Evolutionary conservation across 2,113 vertebrate genomes (phyloP).

Genomic region (Spea bombifrons): DNA sequence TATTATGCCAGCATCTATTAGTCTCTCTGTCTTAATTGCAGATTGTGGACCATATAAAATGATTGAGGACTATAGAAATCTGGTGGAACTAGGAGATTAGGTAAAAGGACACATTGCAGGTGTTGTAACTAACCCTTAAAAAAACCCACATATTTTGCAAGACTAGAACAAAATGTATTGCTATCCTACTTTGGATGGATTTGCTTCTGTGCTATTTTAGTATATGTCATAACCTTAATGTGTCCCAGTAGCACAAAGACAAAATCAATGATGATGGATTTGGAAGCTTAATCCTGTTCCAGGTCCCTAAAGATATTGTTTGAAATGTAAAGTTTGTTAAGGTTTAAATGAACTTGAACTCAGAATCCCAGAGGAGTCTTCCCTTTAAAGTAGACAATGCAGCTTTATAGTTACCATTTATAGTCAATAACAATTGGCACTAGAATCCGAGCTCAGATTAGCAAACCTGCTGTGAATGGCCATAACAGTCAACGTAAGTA

Average conservation of each 20-base stretch:
- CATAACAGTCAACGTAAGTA: slow-evolving; percentile 9
- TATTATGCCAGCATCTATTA: too few species aligned
- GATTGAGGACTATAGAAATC: too few species aligned
- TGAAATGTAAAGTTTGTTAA: slow-evolving; percentile 76
- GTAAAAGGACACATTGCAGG: too few species aligned
- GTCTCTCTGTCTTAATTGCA: too few species aligned
- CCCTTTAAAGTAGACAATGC: slow-evolving; percentile 63
- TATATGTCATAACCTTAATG: slow-evolving; percentile 63
- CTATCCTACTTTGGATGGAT: neutral
- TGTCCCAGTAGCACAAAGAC: slow-evolving; percentile 60
- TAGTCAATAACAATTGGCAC: slow-evolving; percentile 25
- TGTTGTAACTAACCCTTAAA: neutral
- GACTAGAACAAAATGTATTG: neutral
- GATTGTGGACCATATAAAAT: too few species aligned
- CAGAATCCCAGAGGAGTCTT: slow-evolving; percentile 61
- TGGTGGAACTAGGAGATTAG: too few species aligned
- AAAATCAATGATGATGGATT: slow-evolving; percentile 80
- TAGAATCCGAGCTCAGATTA: slow-evolving; percentile 14
- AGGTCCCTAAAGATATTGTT: slow-evolving; percentile 73
- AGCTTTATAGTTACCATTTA: slow-evolving; percentile 54
- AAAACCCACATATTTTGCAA: neutral
- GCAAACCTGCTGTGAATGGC: slow-evolving; percentile 25
- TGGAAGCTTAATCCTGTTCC: slow-evolving; percentile 74
- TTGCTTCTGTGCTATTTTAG: slow-evolving; percentile 49
- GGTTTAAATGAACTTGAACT: slow-evolving; percentile 74